Base-by-base conservation (phyloP, 2,888 invertebrate species). In the Strigamia transsilvanica region DNA sequence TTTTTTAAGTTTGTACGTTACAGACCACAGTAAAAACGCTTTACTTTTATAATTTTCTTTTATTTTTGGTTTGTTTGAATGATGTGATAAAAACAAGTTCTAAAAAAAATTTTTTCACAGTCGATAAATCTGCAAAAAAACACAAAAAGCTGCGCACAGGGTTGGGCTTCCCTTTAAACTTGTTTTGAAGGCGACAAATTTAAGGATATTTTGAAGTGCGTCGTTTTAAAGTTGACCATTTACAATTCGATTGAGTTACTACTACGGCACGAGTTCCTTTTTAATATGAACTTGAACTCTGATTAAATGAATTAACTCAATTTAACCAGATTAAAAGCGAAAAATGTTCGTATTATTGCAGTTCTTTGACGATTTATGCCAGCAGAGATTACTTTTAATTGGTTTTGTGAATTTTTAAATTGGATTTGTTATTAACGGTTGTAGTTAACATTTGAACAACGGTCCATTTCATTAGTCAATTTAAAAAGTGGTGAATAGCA, bases 31-130 rank as follows among this genome's bases (percentile, higher is more conserved):
- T 56, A 46, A 46, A 46, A n/a, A 38, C 38, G 15, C 18, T 56
- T 56, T 9, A 18, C n/a, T 18, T 56, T 56, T 56, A 56, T 56
- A 56, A 56, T 56, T 56, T 56, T 56, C 56, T 56, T n/a, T 18
- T 13, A 42, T 27, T 38, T 38, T 38, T 46, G 46, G 46, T 56
- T 18, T 6, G 18, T 56, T 56, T 56, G 56, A 56, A 18, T 56
- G 56, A 56, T 56, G 56, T 56, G 56, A 56, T 56, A 56, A 56
- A 56, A 56, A 56, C 56, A 56, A 56, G 56, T 56, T 56, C 21
- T 2, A 18, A 56, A 56, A 18, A 18, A 18, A 18, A 18, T 56
- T 56, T 56, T 56, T 18, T 56, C 56, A n/a, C 56, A 56, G 18
- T 18, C 56, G 56, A 56, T 56, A 56, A 56, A 56, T 18, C 18